Evolutionary conservation across 2,888 invertebrate species (phyloP).

Genomic region (Aquatica leii): DNA sequence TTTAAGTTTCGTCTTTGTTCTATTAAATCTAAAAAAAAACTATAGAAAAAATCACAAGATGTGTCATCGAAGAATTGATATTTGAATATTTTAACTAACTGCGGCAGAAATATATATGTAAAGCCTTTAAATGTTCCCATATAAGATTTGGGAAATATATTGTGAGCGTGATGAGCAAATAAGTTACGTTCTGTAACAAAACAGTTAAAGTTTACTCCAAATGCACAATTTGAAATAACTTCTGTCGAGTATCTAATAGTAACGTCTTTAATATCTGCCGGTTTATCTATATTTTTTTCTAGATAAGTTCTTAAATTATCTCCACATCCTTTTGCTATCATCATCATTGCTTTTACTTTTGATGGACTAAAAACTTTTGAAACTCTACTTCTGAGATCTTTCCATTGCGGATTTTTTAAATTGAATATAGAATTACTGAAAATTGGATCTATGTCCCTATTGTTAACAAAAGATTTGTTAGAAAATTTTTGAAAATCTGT

Average conservation of each 20-base stretch:
- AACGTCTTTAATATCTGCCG: conserved; percentile 51
- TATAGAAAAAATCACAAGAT: conserved; percentile 51
- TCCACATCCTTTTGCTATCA: conserved; percentile 59
- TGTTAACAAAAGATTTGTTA: conserved; percentile 60
- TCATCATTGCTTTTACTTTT: conserved; percentile 64
- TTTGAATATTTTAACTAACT: conserved; percentile 48
- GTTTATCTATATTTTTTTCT: conserved; percentile 16
- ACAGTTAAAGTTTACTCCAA: conserved; percentile 59
- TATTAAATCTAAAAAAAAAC: conserved; percentile 54
- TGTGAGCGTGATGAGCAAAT: not conserved
- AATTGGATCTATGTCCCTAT: conserved; percentile 58
- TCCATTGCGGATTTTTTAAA: conserved; percentile 64
- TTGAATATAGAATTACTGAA: conserved; percentile 59
- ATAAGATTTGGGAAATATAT: conserved; percentile 1
- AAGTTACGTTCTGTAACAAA: conserved; percentile 42
- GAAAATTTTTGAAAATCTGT: conserved; percentile 62
- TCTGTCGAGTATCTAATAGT: conserved; percentile 60
- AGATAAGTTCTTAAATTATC: conserved; percentile 47
- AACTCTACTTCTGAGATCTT: conserved; percentile 62
- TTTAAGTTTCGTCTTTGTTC: conserved; percentile 48
- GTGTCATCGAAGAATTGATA: conserved; percentile 51
- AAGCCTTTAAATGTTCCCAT: conserved; percentile 14
- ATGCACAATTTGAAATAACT: conserved; percentile 61
- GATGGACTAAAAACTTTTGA: conserved; percentile 65
- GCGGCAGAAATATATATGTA: conserved; percentile 38